phyloP scores from a whole-genome alignment of 30 jellyfish, hydroid and myxozoan genomes.

The Pelagia noctiluca region DNA sequence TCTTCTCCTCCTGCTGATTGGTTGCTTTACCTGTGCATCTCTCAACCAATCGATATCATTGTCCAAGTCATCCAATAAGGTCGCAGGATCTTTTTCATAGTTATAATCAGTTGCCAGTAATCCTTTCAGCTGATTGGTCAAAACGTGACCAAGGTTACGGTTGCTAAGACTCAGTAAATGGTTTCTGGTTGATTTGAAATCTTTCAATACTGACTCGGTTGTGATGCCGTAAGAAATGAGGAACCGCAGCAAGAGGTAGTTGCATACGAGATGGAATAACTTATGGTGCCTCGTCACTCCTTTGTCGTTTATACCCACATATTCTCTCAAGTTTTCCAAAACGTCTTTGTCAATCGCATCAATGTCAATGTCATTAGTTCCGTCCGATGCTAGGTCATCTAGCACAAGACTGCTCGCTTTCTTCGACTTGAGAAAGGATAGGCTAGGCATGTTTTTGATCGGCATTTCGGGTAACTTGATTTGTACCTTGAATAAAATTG shows the following conservation, averaged over 20 bases:
- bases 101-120: conserved; percentile 59
- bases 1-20: conserved; percentile 3
- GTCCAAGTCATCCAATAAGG: conserved; percentile 67
- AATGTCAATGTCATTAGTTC: conserved; percentile 32
- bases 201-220: conserved; percentile 59
- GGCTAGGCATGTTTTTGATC: too few species aligned
- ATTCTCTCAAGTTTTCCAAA: conserved; percentile 52
- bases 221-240: conserved; percentile 71
- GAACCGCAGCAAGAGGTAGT: conserved; percentile 52
- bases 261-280: conserved; percentile 68
- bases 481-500: too few species aligned
- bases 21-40: conserved; percentile 14
- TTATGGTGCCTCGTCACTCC: conserved; percentile 67
- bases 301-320: conserved; percentile 62
- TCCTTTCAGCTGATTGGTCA: conserved; percentile 66
- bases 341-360: conserved; percentile 67
- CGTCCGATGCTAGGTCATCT: too few species aligned
- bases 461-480: too few species aligned
- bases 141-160: conserved; percentile 50
- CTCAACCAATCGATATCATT: conserved; percentile 62
- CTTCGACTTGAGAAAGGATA: neutral
- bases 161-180: conserved; percentile 61
- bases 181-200: conserved; percentile 53
- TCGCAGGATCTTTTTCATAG: conserved; percentile 35
- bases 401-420: too few species aligned